Conservation (phyloP, 2,797 vertebrate species). For the Capromys pilorides region DNA sequence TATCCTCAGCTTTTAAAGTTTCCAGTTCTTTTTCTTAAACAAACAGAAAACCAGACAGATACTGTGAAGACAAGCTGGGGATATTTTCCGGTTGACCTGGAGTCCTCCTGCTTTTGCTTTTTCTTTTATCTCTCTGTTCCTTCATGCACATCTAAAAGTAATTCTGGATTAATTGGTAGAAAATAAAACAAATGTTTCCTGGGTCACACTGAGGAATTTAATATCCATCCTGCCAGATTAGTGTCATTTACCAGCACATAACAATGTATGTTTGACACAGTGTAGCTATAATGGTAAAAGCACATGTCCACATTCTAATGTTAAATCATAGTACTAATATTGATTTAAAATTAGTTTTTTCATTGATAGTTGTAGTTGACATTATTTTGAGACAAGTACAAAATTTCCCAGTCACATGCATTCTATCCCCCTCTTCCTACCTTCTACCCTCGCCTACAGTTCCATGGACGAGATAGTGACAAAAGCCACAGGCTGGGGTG, state of each 20-base stretch:
- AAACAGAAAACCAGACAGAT: background rate
- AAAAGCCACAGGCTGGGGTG: background rate
- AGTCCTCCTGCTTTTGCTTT: slow-evolving; percentile 9
- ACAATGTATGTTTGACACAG: slow-evolving; percentile 65
- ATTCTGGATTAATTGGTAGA: slow-evolving; percentile 45
- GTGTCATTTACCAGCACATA: slow-evolving; percentile 70
- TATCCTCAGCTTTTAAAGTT: slow-evolving; percentile 56
- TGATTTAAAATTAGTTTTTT: slow-evolving; percentile 62
- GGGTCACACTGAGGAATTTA: slow-evolving; percentile 64
- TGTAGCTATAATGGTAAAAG: slow-evolving; percentile 75
- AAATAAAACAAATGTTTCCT: slow-evolving; percentile 68
- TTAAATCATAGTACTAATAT: slow-evolving; percentile 75
- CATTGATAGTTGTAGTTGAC: slow-evolving; percentile 71
- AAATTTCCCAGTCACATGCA: slow-evolving; percentile 10
- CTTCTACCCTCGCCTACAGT: background rate
- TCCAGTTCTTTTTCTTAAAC: slow-evolving; percentile 27
- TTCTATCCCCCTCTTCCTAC: background rate
- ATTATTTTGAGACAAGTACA: slow-evolving; percentile 68
- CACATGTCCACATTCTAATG: slow-evolving; percentile 66
- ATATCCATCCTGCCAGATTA: slow-evolving; percentile 71
- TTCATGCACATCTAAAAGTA: slow-evolving; percentile 51
- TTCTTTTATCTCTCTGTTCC: slow-evolving; percentile 45
- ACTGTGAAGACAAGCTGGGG: slow-evolving; percentile 23
- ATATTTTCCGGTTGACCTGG: background rate
- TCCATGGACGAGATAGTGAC: background rate